phyloP scores from a whole-genome alignment of 2,113 vertebrate genomes.

The Xiphophorus hellerii region DNA sequence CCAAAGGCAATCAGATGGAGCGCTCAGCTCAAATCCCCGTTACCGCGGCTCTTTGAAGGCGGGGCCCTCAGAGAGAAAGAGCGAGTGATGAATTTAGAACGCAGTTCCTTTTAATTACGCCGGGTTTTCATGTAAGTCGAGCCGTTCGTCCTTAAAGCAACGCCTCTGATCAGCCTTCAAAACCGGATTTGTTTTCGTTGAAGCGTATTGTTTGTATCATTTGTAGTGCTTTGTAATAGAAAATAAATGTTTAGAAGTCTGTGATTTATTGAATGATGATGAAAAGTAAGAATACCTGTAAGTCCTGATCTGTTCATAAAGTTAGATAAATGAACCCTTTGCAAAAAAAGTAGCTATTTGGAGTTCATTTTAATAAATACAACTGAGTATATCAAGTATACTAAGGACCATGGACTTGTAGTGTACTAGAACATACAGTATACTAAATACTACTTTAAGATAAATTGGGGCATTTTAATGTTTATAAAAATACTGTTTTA shows the following conservation, averaged over 20 bases:
- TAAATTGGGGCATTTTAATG: too few species aligned
- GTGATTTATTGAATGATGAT: not conserved
- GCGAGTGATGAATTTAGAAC: constrained; percentile 28
- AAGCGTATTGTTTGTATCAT: not conserved
- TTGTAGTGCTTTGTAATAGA: not conserved
- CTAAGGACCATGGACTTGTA: too few species aligned
- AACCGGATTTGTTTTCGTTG: not conserved
- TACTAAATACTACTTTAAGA: too few species aligned
- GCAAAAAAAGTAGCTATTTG: too few species aligned
- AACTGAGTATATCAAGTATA: too few species aligned
- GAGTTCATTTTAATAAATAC: too few species aligned
- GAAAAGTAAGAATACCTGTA: not conserved
- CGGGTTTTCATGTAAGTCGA: constrained; percentile 7
- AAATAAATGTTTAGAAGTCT: not conserved
- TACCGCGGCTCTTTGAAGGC: constrained; percentile 46
- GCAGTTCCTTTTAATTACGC: constrained; percentile 20
- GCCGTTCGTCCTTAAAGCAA: not conserved
- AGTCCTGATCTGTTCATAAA: too few species aligned
- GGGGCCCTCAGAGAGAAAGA: not conserved
- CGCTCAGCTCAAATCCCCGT: constrained; percentile 27
- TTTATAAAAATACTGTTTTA: too few species aligned
- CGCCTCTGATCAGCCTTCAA: not conserved
- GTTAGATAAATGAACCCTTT: too few species aligned
- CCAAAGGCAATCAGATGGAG: constrained; percentile 16
- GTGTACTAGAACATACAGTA: too few species aligned